These are phyloP conservation scores for Heliconius hermathena DNA, from an alignment of 1,140 invertebrate genomes.

Conservation along the genomic window DNA sequence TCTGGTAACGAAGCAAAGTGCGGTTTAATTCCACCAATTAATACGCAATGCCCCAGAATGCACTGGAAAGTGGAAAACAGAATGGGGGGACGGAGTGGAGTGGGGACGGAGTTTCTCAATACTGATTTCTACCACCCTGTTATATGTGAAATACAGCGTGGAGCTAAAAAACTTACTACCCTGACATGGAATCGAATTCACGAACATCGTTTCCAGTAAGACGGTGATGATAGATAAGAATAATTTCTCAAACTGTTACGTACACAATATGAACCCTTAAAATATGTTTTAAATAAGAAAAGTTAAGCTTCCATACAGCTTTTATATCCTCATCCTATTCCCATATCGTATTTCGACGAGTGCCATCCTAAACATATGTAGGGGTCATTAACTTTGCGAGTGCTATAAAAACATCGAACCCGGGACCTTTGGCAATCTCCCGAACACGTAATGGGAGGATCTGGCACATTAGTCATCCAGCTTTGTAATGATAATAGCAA, in stretches of 20 bases:
- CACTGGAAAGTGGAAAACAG: background rate
- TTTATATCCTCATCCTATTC: background rate
- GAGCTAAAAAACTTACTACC: no score
- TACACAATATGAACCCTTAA: background rate
- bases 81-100: no score
- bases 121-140: background rate
- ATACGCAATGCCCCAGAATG: no score
- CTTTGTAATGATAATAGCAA: conserved; percentile 9
- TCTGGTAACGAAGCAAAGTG: background rate
- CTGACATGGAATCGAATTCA: no score
- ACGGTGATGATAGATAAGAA: no score
- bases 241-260: background rate
- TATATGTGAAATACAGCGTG: no score
- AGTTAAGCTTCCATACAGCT: background rate
- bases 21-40: no score
- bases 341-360: background rate
- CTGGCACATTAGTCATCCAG: conserved; percentile 26
- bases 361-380: conserved; percentile 11
- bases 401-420: conserved; percentile 23
- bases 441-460: conserved; percentile 31
- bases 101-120: background rate
- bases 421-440: conserved; percentile 22
- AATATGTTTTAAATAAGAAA: background rate
- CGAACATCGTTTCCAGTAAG: no score
- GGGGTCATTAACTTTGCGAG: conserved; percentile 31